phyloP scores from a whole-genome alignment of 2,113 vertebrate genomes.

The Microcebus murinus region DNA sequence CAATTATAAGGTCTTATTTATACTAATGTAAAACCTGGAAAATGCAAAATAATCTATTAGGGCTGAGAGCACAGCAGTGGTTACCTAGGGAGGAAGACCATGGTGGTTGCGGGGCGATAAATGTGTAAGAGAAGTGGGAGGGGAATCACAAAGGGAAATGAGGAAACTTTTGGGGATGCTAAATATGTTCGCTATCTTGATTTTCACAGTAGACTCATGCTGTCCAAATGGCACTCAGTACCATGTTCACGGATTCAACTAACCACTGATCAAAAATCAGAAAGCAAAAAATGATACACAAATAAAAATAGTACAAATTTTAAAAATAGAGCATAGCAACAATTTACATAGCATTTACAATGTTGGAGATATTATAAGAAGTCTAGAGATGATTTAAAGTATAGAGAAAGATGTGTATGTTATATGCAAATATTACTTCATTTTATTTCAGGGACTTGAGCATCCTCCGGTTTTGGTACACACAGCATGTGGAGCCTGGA shows the following conservation, averaged over 20 bases:
- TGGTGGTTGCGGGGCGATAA: neutral
- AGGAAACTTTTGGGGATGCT: neutral
- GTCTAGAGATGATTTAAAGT: neutral
- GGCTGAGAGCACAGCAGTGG: accelerated
- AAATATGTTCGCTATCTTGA: neutral
- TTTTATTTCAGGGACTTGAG: neutral
- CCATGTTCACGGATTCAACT: neutral
- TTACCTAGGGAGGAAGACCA: accelerated
- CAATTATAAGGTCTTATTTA: neutral
- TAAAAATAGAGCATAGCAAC: neutral
- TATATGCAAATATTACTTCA: neutral
- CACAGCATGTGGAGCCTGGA: neutral
- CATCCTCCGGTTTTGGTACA: neutral
- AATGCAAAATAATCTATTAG: neutral
- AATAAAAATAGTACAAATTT: neutral
- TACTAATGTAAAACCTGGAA: neutral
- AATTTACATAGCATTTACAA: neutral
- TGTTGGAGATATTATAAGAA: neutral
- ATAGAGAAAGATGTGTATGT: neutral
- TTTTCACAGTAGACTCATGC: neutral
- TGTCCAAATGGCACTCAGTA: neutral
- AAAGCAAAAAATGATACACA: neutral
- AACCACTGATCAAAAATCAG: neutral
- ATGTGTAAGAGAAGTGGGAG: accelerated
- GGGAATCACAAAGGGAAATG: neutral